Conservation (phyloP, 2,113 vertebrate species). For the Arvicanthis niloticus region DNA sequence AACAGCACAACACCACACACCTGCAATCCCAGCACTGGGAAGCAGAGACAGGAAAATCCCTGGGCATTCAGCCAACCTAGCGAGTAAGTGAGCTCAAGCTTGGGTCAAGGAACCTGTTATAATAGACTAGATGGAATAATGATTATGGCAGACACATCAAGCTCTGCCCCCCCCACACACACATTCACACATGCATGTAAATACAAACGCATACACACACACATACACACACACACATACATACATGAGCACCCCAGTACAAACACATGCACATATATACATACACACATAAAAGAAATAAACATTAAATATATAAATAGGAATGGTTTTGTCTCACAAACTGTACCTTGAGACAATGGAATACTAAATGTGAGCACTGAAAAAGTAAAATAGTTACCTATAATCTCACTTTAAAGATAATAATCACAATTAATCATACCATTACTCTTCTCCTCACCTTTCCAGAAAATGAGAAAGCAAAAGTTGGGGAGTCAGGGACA, state of each 20-base stretch:
- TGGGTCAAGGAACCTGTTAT: neutral
- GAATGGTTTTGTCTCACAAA: neutral
- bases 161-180: neutral
- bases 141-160: neutral
- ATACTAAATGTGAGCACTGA: neutral
- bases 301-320: neutral
- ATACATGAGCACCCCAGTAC: too few relatives aligned
- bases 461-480: neutral
- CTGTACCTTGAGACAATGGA: neutral
- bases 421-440: neutral
- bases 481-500: accelerated
- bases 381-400: neutral
- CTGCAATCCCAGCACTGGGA: neutral
- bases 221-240: neutral
- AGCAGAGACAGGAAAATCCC: neutral
- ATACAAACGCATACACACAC: too few relatives aligned
- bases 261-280: too few relatives aligned
- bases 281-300: neutral
- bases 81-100: neutral
- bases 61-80: neutral
- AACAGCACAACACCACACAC: neutral
- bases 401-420: neutral
- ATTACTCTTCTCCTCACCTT: neutral
- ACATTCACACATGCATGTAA: neutral
- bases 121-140: neutral